Evolutionary conservation across 2,113 vertebrate genomes (phyloP).

Genomic region (Hippocampus comes): DNA sequence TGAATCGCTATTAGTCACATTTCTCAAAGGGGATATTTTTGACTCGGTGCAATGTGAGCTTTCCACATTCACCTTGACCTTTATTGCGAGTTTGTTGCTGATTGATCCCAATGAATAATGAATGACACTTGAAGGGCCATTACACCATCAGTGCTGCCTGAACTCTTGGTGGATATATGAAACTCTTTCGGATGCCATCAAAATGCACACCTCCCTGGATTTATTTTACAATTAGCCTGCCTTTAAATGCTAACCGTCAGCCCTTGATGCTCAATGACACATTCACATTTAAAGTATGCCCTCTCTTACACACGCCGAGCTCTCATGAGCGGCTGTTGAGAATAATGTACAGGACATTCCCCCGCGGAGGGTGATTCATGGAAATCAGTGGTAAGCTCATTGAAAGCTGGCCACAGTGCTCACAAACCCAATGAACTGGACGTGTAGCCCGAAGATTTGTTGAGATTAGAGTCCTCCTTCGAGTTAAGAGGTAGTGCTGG

Average conservation of each 20-base stretch:
- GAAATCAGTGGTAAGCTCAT: slow-evolving; percentile 24
- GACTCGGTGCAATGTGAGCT: slow-evolving; percentile 13
- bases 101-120: slow-evolving; percentile 38
- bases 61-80: slow-evolving; percentile 23
- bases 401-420: slow-evolving; percentile 15
- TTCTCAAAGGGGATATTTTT: slow-evolving; percentile 13
- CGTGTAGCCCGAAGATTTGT: slow-evolving; percentile 23
- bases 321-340: slow-evolving; percentile 9
- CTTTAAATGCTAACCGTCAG: background rate
- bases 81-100: slow-evolving; percentile 16
- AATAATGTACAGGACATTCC: slow-evolving; percentile 18
- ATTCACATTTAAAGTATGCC: background rate
- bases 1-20: background rate
- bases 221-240: background rate
- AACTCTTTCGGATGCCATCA: background rate
- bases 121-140: slow-evolving; percentile 30
- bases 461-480: slow-evolving; percentile 31
- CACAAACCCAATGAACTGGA: slow-evolving; percentile 19
- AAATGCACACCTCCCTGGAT: slow-evolving; percentile 17
- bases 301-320: background rate
- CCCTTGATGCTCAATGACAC: background rate
- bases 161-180: slow-evolving; percentile 15
- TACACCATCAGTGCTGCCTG: slow-evolving; percentile 15
- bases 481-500: slow-evolving; percentile 30
- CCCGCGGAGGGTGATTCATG: slow-evolving; percentile 19